Evolutionary conservation across 2,888 invertebrate species (phyloP).

Genomic region (Noctua comes): DNA sequence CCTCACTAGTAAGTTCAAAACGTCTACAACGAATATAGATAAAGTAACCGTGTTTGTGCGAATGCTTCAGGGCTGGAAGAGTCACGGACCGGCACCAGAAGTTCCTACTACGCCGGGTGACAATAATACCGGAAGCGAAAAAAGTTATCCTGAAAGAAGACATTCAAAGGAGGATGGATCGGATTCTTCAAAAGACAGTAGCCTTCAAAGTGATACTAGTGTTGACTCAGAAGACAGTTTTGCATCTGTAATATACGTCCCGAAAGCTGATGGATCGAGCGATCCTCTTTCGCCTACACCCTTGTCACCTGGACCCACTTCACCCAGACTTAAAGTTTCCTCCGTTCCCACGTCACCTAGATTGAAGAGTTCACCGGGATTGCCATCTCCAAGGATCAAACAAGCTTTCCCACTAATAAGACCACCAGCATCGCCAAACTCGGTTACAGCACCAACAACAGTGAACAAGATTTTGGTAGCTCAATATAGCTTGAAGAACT

Average conservation of each 20-base stretch:
- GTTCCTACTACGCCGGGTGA: slow-evolving; percentile 87
- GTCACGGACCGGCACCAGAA: slow-evolving; percentile 88
- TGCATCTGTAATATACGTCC: slow-evolving; percentile 97
- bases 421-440: slow-evolving; percentile 91
- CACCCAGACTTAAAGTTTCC: slow-evolving; percentile 91
- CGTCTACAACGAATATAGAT: slow-evolving; percentile 95
- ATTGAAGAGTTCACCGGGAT: slow-evolving; percentile 92
- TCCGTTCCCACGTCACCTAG: slow-evolving; percentile 95
- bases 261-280: slow-evolving; percentile 93
- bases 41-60: slow-evolving; percentile 96
- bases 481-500: slow-evolving; percentile 90
- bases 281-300: slow-evolving; percentile 91
- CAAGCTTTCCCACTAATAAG: slow-evolving; percentile 91
- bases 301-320: slow-evolving; percentile 91
- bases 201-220: slow-evolving; percentile 97
- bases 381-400: slow-evolving; percentile 92
- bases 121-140: slow-evolving; percentile 85
- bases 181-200: slow-evolving; percentile 96
- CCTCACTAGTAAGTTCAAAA: slow-evolving; percentile 95
- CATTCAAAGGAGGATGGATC: slow-evolving; percentile 97
- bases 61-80: slow-evolving; percentile 95
- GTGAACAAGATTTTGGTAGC: slow-evolving; percentile 90
- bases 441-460: slow-evolving; percentile 87
- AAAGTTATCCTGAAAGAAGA: slow-evolving; percentile 91
- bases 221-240: slow-evolving; percentile 98